These are phyloP conservation scores for Lithobates sylvaticus DNA, from an alignment of 2,797 vertebrate genomes.

Conservation along the genomic window DNA sequence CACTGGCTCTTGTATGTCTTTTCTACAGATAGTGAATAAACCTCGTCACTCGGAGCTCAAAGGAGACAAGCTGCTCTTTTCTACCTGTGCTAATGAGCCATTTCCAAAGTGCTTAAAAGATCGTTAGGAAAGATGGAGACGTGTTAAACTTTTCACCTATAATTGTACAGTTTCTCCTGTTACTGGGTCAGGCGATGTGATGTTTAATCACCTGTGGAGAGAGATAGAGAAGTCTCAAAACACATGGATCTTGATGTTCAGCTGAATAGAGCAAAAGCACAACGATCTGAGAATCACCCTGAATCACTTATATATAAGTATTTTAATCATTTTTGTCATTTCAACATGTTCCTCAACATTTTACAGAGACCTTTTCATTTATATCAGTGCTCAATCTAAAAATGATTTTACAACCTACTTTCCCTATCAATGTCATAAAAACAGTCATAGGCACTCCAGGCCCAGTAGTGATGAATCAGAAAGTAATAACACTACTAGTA, in stretches of 20 bases:
- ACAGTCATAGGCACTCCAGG: too few relatives aligned
- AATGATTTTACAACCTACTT: too few relatives aligned
- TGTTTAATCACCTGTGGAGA: neutral
- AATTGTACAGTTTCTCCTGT: neutral
- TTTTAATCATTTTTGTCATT: neutral
- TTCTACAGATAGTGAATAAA: too few relatives aligned
- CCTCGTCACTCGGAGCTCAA: neutral
- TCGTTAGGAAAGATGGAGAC: neutral
- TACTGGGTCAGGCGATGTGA: neutral
- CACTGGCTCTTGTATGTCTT: neutral
- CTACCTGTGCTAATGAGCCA: conserved; percentile 11
- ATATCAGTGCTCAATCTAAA: too few relatives aligned
- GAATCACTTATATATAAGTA: neutral
- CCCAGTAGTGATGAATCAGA: too few relatives aligned
- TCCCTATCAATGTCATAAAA: too few relatives aligned
- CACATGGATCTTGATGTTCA: neutral
- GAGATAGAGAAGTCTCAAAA: neutral
- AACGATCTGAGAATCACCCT: neutral
- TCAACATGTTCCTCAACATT: neutral
- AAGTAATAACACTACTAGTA: too few relatives aligned
- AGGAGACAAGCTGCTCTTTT: neutral
- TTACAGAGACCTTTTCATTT: too few relatives aligned
- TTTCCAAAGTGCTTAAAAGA: conserved; percentile 10
- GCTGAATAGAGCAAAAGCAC: neutral
- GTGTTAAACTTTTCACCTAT: neutral